A percentile compares a stretch with the other conserved stretches of the same genome.
Conservation (phyloP, 2,797 vertebrate genomes). For the Heteromormyrus szaboi region DNA sequence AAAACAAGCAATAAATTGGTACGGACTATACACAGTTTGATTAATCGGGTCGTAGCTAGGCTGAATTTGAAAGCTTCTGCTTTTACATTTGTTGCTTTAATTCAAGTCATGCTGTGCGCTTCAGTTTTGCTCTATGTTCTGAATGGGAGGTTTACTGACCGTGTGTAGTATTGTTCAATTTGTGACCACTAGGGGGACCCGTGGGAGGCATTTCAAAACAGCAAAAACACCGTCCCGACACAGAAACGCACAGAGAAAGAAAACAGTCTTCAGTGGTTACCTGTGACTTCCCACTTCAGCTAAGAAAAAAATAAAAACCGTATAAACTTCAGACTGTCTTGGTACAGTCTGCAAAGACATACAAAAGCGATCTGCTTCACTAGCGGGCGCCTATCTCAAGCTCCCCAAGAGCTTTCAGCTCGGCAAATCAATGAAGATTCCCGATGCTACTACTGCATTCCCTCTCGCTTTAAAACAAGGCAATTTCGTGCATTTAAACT, state of each 20-base stretch:
- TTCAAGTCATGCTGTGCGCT: background rate
- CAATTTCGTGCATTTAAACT: slow-evolving; percentile 26
- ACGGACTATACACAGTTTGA: background rate
- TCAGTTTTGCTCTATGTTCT: background rate
- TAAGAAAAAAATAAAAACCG: slow-evolving; percentile 38
- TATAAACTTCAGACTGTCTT: slow-evolving; percentile 32
- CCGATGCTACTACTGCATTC: slow-evolving; percentile 24
- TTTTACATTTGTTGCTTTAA: slow-evolving; percentile 1
- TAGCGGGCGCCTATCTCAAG: slow-evolving; percentile 17
- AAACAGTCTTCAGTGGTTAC: slow-evolving; percentile 51
- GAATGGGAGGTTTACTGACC: slow-evolving; percentile 3
- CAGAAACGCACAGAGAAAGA: slow-evolving; percentile 51
- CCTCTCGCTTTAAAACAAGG: slow-evolving; percentile 19
- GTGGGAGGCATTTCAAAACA: slow-evolving; percentile 21
- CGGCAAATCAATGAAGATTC: slow-evolving; percentile 25
- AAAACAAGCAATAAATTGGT: background rate
- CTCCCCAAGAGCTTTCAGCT: slow-evolving; percentile 21
- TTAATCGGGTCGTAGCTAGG: background rate
- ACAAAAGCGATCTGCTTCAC: slow-evolving; percentile 35
- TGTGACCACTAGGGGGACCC: slow-evolving; percentile 27
- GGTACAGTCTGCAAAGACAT: slow-evolving; percentile 43
- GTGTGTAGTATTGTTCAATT: slow-evolving; percentile 8
- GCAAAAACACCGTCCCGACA: slow-evolving; percentile 48
- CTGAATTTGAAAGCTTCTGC: slow-evolving; percentile 1
- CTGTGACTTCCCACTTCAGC: slow-evolving; percentile 48